Percentiles rank a stretch among this genome's conserved stretches.
Conservation (phyloP, 2,797 vertebrate genomes). For the Darevskia mixta region DNA sequence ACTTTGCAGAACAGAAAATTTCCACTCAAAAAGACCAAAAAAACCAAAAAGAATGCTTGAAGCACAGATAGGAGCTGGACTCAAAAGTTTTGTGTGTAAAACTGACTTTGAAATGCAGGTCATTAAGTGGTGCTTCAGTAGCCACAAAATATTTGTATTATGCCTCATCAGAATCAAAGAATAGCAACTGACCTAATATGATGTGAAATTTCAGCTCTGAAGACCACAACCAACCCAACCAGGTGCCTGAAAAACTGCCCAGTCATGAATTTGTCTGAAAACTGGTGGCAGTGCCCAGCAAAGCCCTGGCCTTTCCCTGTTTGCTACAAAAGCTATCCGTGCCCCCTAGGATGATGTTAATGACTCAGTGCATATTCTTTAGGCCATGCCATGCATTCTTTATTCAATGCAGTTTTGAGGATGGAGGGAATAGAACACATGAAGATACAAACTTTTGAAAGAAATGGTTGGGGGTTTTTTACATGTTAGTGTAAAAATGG, state of each 20-base stretch:
- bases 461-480: not conserved
- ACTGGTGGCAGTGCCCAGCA: not conserved
- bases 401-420: not conserved
- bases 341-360: not conserved
- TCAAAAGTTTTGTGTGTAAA: not conserved
- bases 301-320: not conserved
- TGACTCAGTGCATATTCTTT: not conserved
- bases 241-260: not conserved
- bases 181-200: not conserved
- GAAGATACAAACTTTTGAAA: not conserved
- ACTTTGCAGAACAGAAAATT: not conserved
- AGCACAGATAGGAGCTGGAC: not conserved
- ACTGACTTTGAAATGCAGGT: not conserved
- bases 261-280: not conserved
- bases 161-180: not conserved
- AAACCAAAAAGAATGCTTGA: not conserved
- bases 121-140: not conserved
- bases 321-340: not conserved
- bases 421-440: not conserved
- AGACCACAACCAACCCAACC: not conserved
- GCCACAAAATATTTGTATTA: not conserved
- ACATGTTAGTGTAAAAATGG: not conserved
- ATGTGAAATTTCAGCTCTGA: not conserved
- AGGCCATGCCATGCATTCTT: not conserved
- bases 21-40: rapidly evolving